Base-by-base conservation (phyloP, 2,888 invertebrate genomes). In the Pemphredon lugubris region DNA sequence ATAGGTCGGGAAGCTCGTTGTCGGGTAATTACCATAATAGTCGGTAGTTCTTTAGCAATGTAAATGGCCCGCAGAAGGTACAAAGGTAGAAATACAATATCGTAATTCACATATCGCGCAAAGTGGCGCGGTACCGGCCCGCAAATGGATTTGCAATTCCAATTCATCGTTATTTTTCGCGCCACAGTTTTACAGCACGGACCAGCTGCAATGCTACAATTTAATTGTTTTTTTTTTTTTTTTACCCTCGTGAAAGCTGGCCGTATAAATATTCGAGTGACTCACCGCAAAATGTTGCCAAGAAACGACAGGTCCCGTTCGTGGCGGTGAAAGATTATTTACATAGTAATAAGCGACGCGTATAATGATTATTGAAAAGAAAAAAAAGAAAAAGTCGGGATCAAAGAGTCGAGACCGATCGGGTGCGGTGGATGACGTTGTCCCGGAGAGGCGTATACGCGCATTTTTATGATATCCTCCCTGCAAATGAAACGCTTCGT, bases 401-500 rank as follows among this genome's bases (percentile, higher is more conserved):
- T 64, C 59, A 72, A 72, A 65, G 72, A 40, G 50, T 20, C 2
- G 14, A 16, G 26, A 55, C 47, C 39, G 60, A 45, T 32, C 6
- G 16, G 54, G 26, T 20, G 42, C 34, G n/a, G 11, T 30, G 16
- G 11, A 30, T 7, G 34, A 54, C 45, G 61, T 6, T 63, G 61
- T 60, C 50, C 40, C 69, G 40, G 32, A 57, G 51, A 59, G 61
- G 54, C 53, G 48, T 30, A 9, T 50, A 21, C 51, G 42, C 40
- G 69, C 39, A 48, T 44, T 67, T 79, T 77, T 71, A 65, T 51
- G 61, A 40, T 14, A 11, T 32, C 30, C 9, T 44, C 54, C 60
- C 59, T 40, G 68, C 66, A 58, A 64, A 63, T 60, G 58, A 66
- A 75, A 77, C 70, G 74, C 34, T 57, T 51, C 71, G 65, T 60